A percentile compares a stretch with the other conserved stretches of the same genome.
Conservation (phyloP, 1,140 invertebrate species). For the Venturia canescens region DNA sequence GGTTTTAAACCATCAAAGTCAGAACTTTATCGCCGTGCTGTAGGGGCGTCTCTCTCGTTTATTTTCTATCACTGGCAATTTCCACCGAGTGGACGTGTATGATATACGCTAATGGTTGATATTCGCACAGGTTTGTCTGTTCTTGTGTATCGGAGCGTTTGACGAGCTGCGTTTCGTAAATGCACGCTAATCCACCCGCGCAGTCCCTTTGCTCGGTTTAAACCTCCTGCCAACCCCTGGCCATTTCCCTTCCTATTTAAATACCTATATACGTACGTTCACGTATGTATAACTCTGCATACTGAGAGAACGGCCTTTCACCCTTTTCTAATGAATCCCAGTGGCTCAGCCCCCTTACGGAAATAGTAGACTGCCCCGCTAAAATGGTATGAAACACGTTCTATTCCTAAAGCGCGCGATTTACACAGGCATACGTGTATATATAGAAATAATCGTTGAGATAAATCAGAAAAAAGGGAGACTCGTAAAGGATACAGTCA, state of each 20-base stretch:
- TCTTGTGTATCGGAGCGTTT: slow-evolving; percentile 37
- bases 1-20: slow-evolving; percentile 50
- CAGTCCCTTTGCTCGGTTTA: slow-evolving; percentile 6
- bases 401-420: slow-evolving; percentile 2
- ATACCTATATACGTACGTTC: background rate
- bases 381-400: background rate
- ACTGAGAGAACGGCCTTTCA: slow-evolving; percentile 19
- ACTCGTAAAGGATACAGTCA: background rate
- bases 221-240: background rate
- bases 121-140: background rate
- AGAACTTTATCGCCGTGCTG: slow-evolving; percentile 8
- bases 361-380: background rate
- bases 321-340: slow-evolving; percentile 12
- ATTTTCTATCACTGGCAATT: background rate
- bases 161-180: slow-evolving; percentile 57
- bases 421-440: background rate
- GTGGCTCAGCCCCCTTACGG: background rate
- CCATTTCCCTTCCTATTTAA: background rate
- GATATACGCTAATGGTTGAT: slow-evolving; percentile 13
- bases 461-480: background rate
- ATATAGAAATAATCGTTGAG: background rate
- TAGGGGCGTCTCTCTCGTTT: background rate
- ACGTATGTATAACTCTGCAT: background rate
- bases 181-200: slow-evolving; percentile 59
- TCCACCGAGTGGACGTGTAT: slow-evolving; percentile 10